Evolutionary conservation across 1,140 invertebrate genomes (phyloP), one percentile per base, ranked within the genome.

Genomic region (Trachymyrmex septentrionalis): DNA sequence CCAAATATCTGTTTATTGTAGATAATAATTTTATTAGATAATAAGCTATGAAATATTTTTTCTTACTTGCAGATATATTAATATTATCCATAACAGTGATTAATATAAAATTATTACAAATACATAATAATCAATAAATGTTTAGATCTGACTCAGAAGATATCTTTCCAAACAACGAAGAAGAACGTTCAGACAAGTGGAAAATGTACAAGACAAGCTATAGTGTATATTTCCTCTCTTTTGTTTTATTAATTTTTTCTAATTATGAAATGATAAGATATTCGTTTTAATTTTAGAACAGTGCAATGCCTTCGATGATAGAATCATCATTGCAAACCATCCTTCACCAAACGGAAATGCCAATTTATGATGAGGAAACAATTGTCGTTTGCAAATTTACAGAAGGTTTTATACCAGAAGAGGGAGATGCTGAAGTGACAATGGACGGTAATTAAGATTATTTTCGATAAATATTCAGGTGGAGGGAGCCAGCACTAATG

Each of bases 161-260:
- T 0, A 19, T 9, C 3, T 0, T 12, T 0, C 3, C 5, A 3
- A 4, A 27, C 27, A 38, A 71, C 19, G 55, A 44, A 38, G 61
- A 86, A 44, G 57, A 87, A 34, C 69, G 69, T 5, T 61, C 27
- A 14, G 90, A 93, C 44, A 90, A 82, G 12, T 95, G 94, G 94
- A 87, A 92, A 85, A 94, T 95, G 94, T 95, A 94, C 85, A 77
- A 87, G 66, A 85, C 91, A 12, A 93, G 93, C 85, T 95, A 93
- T 80, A 92, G 76, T 78, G 95, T 93, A 89, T 30, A 57, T 80
- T 69, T 44, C 34, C 19, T 82, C 14, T 44, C 27, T 80, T 55
- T 21, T 3, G n/a, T 61, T 69, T 27, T 14, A 66, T 10, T 55
- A 82, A 77, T 63, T 19, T 27, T 71, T 81, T 27, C 1, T 77